Evolutionary conservation across 1,140 invertebrate species (phyloP), one percentile per base, ranked within the genome.

Genomic region (Drosophila orena): DNA sequence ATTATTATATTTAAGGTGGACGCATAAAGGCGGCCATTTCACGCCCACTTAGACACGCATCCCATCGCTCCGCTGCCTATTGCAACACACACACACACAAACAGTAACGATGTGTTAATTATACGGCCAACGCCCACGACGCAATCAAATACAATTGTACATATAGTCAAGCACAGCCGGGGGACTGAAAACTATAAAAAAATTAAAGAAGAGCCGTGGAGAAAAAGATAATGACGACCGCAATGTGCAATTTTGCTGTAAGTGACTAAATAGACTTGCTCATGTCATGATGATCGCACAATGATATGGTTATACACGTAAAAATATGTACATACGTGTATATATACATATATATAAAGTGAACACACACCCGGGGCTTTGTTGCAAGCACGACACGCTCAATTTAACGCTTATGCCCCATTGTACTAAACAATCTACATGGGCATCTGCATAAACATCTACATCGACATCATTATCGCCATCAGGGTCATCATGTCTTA

Each of bases 371-470:
- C 46, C 54, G 34, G 37, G 44, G 20, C 22, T 37, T 43, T 54
- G 66, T 40, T 81, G 54, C 57, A 69, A 50, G 75, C 75, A 79
- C 70, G 79, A 79, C 52, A 64, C 75, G 70, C 70, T 83, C 64
- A 81, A 83, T 81, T 81, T 65, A 79, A 70, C 69, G 70, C 70
- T 79, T 83, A 79, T 75, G 79, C 79, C 79, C 79, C 59, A 60
- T 78, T 56, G 79, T 75, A 74, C 74, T 60, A 34, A 62, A 69
- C 74, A 60, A 38, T 77, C 22, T 5, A 56, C 60, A 37, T 37
- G 17, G 15, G 12, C 42, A 44, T 44, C 42, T 44, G 3, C 37
- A 38, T 61, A 14, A 14, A 30, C 52, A 17, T 37, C 22, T 20
- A 35, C 54, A 64, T 17, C 61, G 20, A 17, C 42, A 38, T 30